phyloP scores from a whole-genome alignment of 2,113 vertebrate species.

The Gymnorhina tibicen region DNA sequence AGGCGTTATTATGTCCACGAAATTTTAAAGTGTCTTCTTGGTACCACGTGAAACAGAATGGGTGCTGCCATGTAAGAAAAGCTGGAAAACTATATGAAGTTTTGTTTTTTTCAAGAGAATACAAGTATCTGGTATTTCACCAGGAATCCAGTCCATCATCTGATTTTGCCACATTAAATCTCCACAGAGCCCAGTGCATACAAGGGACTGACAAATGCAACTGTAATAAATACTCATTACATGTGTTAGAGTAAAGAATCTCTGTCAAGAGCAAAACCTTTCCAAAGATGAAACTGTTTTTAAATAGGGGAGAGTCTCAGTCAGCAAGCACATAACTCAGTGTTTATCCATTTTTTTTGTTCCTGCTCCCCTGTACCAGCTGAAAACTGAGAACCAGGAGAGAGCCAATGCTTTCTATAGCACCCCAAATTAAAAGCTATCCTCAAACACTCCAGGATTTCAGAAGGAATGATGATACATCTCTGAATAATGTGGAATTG shows the following conservation, averaged over 20 bases:
- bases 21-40: not conserved
- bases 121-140: not conserved
- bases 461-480: not conserved
- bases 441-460: not conserved
- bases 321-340: not conserved
- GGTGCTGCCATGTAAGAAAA: not conserved
- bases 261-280: not conserved
- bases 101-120: not conserved
- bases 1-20: conserved; percentile 45
- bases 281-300: not conserved
- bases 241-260: not conserved
- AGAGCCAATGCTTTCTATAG: not conserved
- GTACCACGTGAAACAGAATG: not conserved
- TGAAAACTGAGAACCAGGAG: not conserved
- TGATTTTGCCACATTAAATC: not conserved
- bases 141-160: not conserved
- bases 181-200: not conserved
- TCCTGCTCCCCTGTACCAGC: not conserved
- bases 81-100: not conserved
- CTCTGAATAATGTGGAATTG: not conserved
- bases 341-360: not conserved
- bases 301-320: not conserved
- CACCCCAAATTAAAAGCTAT: not conserved
- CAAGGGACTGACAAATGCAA: not conserved
- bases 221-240: not conserved